Percentiles rank a stretch among this genome's conserved stretches.
These are phyloP conservation scores for Dioctria rufipes DNA, from an alignment of 2,888 invertebrate species.

Conservation along the genomic window DNA sequence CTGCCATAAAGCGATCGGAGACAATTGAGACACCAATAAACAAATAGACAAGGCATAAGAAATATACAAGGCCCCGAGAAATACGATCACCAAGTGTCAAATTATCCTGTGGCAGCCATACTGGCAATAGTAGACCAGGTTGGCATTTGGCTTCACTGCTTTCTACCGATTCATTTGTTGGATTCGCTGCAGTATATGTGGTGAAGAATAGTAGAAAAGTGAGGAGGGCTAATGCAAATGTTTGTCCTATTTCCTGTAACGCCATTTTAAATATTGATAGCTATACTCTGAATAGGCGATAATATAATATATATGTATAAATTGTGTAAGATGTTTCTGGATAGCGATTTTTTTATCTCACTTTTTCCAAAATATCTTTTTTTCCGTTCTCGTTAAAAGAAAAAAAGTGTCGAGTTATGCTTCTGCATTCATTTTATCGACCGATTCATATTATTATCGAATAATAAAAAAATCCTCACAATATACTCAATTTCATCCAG, in stretches of 20 bases:
- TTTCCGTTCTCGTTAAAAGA: too few species aligned
- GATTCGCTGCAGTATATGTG: not conserved
- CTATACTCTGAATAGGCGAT: too few species aligned
- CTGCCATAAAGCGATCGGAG: conserved; percentile 99
- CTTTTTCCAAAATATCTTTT: too few species aligned
- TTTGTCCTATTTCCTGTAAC: not conserved
- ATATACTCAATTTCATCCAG: too few species aligned
- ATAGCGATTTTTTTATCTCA: too few species aligned
- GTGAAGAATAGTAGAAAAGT: not conserved
- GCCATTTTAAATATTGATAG: too few species aligned
- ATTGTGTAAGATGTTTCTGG: too few species aligned
- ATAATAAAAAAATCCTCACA: too few species aligned
- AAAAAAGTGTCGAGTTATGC: too few species aligned
- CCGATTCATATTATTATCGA: too few species aligned
- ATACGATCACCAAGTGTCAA: conserved; percentile 83
- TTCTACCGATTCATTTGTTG: conserved; percentile 24
- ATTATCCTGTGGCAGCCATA: conserved; percentile 89
- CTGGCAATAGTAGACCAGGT: conserved; percentile 88
- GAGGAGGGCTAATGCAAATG: not conserved
- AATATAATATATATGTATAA: too few species aligned
- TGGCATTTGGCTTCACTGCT: conserved; percentile 74
- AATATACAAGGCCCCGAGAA: conserved; percentile 91
- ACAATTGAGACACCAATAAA: conserved; percentile 99
- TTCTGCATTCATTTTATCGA: too few species aligned
- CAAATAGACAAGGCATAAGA: conserved; percentile 89